Evolutionary conservation across 2,888 invertebrate species (phyloP).

Genomic region (Rhingia campestris): DNA sequence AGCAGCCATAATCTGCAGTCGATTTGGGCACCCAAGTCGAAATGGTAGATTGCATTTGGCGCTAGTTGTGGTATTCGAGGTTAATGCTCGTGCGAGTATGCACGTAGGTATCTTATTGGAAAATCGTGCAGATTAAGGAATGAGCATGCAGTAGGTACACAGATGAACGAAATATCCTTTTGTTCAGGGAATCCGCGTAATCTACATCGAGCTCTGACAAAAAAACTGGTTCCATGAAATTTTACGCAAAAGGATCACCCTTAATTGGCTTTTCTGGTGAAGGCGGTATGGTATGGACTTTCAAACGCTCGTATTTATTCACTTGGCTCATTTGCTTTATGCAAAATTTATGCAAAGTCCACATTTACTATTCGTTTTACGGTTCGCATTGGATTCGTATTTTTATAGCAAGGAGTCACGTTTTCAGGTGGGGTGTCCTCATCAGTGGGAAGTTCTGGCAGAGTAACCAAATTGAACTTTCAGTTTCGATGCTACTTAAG

Average conservation of each 20-base stretch:
- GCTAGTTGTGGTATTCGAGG: not conserved
- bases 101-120: conserved; percentile 6
- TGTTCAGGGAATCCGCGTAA: too few relatives aligned
- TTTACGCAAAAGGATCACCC: conserved; percentile 12
- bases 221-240: not conserved
- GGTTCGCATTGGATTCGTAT: not conserved
- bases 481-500: too few relatives aligned
- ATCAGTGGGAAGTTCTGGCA: too few relatives aligned
- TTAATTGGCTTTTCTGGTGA: conserved; percentile 23
- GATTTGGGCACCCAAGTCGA: not conserved
- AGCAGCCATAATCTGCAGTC: not conserved
- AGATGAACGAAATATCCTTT: too few relatives aligned
- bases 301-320: not conserved
- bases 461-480: too few relatives aligned
- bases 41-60: conserved; percentile 17
- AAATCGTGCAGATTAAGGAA: not conserved
- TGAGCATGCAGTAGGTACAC: conserved; percentile 2
- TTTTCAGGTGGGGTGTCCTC: not conserved
- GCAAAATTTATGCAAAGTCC: conserved; percentile 17
- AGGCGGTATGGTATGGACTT: not conserved
- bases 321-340: conserved; percentile 17
- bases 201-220: not conserved
- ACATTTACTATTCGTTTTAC: conserved; percentile 11
- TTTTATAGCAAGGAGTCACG: not conserved
- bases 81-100: not conserved